Evolutionary conservation across 2,888 invertebrate species (phyloP), one percentile per base, ranked within the genome.

Genomic region (Netelia melanura): DNA sequence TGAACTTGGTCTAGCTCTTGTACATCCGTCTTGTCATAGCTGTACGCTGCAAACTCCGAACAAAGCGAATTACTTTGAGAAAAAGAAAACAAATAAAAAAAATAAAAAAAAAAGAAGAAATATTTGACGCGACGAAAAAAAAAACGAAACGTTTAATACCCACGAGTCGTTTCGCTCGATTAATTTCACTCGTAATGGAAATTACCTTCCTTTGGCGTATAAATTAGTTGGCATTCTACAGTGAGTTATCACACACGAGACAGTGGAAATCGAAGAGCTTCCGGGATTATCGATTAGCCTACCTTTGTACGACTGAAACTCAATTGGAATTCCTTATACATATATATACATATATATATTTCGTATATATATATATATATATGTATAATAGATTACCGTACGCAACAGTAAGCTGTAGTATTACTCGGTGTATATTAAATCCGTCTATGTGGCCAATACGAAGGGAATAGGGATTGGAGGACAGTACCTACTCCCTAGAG

Each of bases 201-300:
- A 30, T 58, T 68, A 30, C n/a, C 8, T 74, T 68, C 52, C 48
- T 52, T 30, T 56, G 52, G 43, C 21, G 61, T 23, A 21, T 68
- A 67, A 78, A 83, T 78, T 62, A 78, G 78, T 78, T 74, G 68
- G 62, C 52, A 65, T 78, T 56, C 43, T 43, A 72, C 72, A 9
- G 72, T 44, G 10, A 54, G 64, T 64, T 54, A 71, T 64, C 74
- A 58, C 72, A 21, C 30, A 67, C 56, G 64, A 71, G 38, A 17
- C n/a, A 71, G 38, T 14, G 30, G 54, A 11, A 62, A 25, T 44
- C 67, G n/a, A 74, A 67, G 67, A 48, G 72, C 74, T 14, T 14
- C 10, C 67, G 76, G 80, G 62, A 67, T 76, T 85, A 83, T 85
- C 68, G 85, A 85, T 83, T 83, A 80, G 64, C 17, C 48, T 17